phyloP scores from a whole-genome alignment of 1,140 invertebrate species.

The Pseudachorutes palmiensis region DNA sequence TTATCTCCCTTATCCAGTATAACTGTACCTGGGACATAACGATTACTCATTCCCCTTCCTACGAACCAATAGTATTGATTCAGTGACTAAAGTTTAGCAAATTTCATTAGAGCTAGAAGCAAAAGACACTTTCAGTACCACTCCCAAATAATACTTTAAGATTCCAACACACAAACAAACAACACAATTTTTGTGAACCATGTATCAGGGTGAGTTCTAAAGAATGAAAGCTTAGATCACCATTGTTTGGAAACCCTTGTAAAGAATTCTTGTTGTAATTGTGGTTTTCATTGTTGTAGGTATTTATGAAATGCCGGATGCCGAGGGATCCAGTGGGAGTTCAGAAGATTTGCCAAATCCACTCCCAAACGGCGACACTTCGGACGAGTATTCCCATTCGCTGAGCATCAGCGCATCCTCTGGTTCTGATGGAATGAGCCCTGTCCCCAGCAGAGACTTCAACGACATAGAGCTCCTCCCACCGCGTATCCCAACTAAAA shows the following conservation, averaged over 20 bases:
- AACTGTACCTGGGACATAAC: too few relatives aligned
- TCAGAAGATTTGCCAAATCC: constrained; percentile 28
- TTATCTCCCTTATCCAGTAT: too few relatives aligned
- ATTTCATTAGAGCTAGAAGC: too few relatives aligned
- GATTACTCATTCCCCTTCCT: too few relatives aligned
- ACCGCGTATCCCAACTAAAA: constrained; percentile 36
- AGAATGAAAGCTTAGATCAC: neutral
- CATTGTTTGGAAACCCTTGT: neutral
- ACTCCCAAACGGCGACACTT: constrained; percentile 19
- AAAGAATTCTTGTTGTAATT: constrained; percentile 4
- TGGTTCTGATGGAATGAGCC: constrained; percentile 2
- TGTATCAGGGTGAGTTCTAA: too few relatives aligned
- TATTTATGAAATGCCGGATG: constrained; percentile 28
- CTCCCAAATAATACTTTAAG: too few relatives aligned
- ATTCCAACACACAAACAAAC: too few relatives aligned
- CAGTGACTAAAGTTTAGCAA: too few relatives aligned
- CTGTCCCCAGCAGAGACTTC: constrained; percentile 1
- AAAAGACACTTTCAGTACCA: too few relatives aligned
- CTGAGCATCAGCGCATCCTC: constrained; percentile 12
- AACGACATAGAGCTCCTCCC: constrained; percentile 4
- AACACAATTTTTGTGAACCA: too few relatives aligned
- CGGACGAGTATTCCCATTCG: constrained; percentile 28
- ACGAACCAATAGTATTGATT: too few relatives aligned
- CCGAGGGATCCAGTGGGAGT: constrained; percentile 26
- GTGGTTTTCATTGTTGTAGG: neutral